These are phyloP conservation scores for Meloidogyne hapla DNA, from an alignment of 1,140 invertebrate species.

Conservation along the genomic window DNA sequence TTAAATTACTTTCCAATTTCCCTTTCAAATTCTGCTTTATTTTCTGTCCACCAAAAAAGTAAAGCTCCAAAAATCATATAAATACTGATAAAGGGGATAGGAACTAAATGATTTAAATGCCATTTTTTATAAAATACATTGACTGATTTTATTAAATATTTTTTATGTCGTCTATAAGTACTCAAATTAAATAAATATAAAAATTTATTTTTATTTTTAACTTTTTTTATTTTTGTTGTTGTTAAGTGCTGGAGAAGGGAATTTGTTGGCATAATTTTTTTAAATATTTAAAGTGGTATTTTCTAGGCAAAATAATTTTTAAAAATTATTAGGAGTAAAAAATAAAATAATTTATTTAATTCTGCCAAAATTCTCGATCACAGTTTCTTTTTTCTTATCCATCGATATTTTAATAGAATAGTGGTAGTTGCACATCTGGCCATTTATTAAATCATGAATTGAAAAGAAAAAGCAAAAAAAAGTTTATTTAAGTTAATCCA, in stretches of 20 bases:
- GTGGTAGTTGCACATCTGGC: background rate
- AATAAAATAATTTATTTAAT: background rate
- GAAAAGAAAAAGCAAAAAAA: background rate
- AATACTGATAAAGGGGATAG: conserved; percentile 41
- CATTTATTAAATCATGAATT: background rate
- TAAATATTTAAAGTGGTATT: too few species aligned
- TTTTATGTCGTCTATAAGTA: background rate
- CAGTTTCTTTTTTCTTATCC: background rate
- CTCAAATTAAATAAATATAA: background rate
- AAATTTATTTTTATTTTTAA: background rate
- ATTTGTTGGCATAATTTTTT: background rate
- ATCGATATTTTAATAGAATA: background rate
- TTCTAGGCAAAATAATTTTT: too few species aligned
- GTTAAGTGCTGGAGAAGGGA: background rate
- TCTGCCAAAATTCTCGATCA: background rate
- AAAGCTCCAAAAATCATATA: conserved; percentile 50
- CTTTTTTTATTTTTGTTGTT: background rate
- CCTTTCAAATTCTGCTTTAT: conserved; percentile 24
- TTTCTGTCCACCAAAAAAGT: conserved; percentile 44
- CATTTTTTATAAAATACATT: conserved; percentile 35
- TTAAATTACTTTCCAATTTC: conserved; percentile 17
- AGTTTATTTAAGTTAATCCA: background rate
- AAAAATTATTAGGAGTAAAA: too few species aligned
- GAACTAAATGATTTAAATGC: conserved; percentile 42
- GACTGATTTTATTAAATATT: background rate